These are phyloP conservation scores for Puma concolor DNA, from an alignment of 2,113 vertebrate species.

Conservation along the genomic window DNA sequence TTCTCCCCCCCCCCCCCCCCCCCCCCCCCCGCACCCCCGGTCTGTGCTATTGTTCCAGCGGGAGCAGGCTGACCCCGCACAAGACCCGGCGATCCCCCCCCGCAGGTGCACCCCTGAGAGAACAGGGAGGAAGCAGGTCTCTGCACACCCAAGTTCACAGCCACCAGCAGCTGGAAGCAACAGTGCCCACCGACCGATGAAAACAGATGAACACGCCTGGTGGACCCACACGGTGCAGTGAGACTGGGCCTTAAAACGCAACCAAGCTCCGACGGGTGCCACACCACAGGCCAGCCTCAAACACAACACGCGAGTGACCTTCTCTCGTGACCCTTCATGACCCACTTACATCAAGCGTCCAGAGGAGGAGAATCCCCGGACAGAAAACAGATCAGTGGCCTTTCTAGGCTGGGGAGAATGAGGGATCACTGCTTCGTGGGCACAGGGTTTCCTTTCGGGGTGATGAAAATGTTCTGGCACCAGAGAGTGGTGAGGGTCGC, in stretches of 20 bases:
- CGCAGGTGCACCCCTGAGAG: fast-evolving
- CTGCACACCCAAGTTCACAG: fast-evolving
- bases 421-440: not conserved
- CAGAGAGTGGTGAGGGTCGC: not conserved
- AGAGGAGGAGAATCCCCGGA: not conserved
- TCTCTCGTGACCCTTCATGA: too few species aligned
- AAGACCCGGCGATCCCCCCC: fast-evolving
- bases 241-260: too few species aligned
- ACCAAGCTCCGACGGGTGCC: fast-evolving
- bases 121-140: not conserved
- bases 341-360: fast-evolving
- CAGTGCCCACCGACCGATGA: fast-evolving
- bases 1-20: fast-evolving
- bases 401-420: not conserved
- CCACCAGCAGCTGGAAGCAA: fast-evolving
- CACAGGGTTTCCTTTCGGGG: fast-evolving
- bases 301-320: too few species aligned
- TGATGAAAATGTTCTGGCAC: fast-evolving
- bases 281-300: fast-evolving
- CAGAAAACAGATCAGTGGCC: fast-evolving
- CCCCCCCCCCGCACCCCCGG: fast-evolving
- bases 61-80: fast-evolving
- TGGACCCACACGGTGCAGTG: fast-evolving
- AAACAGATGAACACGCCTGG: fast-evolving
- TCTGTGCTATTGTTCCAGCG: fast-evolving